These are phyloP conservation scores for Perithous albicinctus DNA, from an alignment of 2,888 invertebrate species.

Conservation along the genomic window DNA sequence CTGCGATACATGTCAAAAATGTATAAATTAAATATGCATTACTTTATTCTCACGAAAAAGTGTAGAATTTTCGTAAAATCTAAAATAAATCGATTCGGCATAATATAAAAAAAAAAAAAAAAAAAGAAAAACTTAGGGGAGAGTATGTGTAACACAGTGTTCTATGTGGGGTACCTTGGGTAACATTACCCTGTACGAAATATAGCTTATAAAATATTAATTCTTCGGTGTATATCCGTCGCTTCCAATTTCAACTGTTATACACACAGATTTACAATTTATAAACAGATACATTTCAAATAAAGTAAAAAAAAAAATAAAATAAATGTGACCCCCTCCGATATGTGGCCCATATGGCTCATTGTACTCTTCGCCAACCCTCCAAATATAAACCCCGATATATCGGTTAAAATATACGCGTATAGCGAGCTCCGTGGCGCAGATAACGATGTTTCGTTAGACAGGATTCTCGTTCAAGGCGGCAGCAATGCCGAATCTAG, in stretches of 20 bases:
- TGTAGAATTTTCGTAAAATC: no score
- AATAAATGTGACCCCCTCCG: no score
- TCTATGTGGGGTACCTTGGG: background rate
- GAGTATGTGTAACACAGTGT: background rate
- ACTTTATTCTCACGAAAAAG: no score
- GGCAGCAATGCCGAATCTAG: background rate
- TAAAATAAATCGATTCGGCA: no score
- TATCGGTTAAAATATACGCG: background rate
- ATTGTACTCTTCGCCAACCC: background rate
- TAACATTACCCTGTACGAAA: background rate
- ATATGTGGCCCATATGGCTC: background rate
- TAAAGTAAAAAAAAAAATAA: no score
- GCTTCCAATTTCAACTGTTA: background rate
- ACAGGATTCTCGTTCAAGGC: slow-evolving; percentile 1
- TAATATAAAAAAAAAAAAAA: no score
- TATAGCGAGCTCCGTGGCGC: background rate
- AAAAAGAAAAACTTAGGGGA: no score
- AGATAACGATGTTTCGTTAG: slow-evolving; percentile 11
- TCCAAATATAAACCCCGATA: slow-evolving; percentile 4
- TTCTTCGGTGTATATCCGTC: background rate
- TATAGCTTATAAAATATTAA: background rate
- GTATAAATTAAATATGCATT: no score
- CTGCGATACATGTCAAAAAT: no score
- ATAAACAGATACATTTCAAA: background rate
- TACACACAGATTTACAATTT: background rate